phyloP scores from a whole-genome alignment of 2,113 vertebrate species.

The human (Homo sapiens) region GRCh38 chr4:178919001-178919500 shows the following conservation, averaged over 20 bases:
- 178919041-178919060: neutral
- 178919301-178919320: neutral
- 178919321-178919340: neutral
- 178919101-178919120: constrained; percentile 7
- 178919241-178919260: constrained; percentile 6
- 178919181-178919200: constrained; percentile 47
- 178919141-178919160: neutral
- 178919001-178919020: neutral
- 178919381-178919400: neutral
- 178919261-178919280: neutral
- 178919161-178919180: constrained; percentile 12
- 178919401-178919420: neutral
- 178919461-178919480: neutral
- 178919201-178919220: neutral
- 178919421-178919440: neutral
- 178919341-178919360: neutral
- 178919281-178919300: constrained; percentile 21
- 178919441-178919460: neutral
- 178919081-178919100: neutral
- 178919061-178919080: neutral
- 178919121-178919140: constrained; percentile 19
- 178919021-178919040: neutral
- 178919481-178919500: neutral
- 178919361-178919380: constrained; percentile 12
- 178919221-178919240: constrained; percentile 35